Conservation (phyloP, 92 coral and sea anemone species). For the Zoanthus sociatus region DNA sequence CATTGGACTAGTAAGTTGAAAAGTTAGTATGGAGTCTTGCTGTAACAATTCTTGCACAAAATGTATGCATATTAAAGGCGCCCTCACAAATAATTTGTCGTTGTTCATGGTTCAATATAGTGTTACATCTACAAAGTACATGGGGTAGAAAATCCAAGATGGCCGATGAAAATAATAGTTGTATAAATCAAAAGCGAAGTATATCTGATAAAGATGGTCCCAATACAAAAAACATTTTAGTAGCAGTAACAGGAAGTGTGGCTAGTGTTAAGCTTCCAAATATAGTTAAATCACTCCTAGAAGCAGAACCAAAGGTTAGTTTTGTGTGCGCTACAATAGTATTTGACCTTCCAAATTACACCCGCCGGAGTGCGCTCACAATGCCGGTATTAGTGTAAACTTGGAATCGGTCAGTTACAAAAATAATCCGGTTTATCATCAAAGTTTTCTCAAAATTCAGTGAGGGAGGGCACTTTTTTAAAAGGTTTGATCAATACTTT, state of each 20-base stretch:
- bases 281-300: constrained; percentile 75
- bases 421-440: too few species aligned
- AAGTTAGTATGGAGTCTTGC: too few species aligned
- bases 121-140: neutral
- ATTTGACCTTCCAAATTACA: neutral
- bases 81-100: too few species aligned
- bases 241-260: constrained; percentile 98
- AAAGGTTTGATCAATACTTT: too few species aligned
- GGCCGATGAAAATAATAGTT: constrained; percentile 63
- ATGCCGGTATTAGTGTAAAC: too few species aligned
- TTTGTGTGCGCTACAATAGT: neutral
- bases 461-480: too few species aligned
- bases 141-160: constrained; percentile 44
- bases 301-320: constrained; percentile 74
- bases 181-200: constrained; percentile 16
- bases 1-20: too few species aligned
- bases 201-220: constrained; percentile 26
- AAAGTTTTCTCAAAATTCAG: too few species aligned
- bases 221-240: constrained; percentile 64
- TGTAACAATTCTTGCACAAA: too few species aligned
- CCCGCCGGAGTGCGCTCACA: too few species aligned
- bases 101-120: neutral
- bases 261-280: constrained; percentile 78
- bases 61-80: too few species aligned
- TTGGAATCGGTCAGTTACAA: too few species aligned